Evolutionary conservation across 2,797 vertebrate species (phyloP).

Genomic region (Emydoidea blandingii): DNA sequence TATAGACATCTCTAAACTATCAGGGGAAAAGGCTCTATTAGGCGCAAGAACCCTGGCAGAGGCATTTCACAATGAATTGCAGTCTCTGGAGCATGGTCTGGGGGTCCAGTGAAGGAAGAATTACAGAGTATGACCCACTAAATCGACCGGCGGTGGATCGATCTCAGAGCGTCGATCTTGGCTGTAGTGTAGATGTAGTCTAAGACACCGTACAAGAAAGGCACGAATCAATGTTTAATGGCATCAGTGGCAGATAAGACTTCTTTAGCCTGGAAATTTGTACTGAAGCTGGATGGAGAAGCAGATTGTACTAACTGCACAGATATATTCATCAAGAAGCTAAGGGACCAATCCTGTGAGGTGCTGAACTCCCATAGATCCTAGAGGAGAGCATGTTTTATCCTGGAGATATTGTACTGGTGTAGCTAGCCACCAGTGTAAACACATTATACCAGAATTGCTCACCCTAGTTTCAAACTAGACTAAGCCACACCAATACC

Average conservation of each 20-base stretch:
- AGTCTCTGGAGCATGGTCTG: background rate
- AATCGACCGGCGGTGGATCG: too few relatives aligned
- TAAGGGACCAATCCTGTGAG: background rate
- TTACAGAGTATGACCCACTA: background rate
- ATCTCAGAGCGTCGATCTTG: too few relatives aligned
- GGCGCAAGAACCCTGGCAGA: background rate
- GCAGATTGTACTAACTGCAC: background rate
- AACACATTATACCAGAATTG: rapidly evolving
- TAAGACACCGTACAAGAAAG: background rate
- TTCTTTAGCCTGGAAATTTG: background rate
- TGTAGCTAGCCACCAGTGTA: background rate
- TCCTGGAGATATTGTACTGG: background rate
- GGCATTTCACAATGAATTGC: background rate
- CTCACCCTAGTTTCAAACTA: background rate
- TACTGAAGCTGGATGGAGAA: background rate
- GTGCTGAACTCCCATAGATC: background rate
- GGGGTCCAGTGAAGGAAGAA: background rate
- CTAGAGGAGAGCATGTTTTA: background rate
- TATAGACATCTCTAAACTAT: background rate
- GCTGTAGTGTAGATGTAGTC: too few relatives aligned
- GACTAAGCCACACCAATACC: background rate
- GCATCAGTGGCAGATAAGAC: background rate
- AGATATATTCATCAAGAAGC: background rate
- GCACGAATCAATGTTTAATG: constrained; percentile 1
- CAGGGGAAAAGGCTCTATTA: background rate